Conservation (phyloP, 2,113 vertebrate species). For the Platysternon megacephalum region DNA sequence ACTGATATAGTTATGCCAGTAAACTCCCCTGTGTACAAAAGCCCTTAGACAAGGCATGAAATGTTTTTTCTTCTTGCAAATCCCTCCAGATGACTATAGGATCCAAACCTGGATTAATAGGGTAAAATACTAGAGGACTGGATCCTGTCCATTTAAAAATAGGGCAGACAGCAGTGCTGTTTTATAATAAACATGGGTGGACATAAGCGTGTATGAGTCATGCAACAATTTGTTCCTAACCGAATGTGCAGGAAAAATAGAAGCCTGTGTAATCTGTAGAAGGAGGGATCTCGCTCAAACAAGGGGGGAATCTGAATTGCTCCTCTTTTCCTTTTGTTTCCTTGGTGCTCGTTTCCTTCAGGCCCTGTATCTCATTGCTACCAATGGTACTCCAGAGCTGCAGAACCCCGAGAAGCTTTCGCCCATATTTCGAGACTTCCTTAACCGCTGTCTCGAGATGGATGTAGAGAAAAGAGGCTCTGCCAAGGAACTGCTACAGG, state of each 20-base stretch:
- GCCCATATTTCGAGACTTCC: constrained; percentile 91
- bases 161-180: constrained; percentile 29
- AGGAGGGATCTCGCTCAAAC: not conserved
- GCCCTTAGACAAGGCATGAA: constrained; percentile 44
- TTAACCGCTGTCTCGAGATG: constrained; percentile 97
- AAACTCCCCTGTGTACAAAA: constrained; percentile 20
- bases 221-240: not conserved
- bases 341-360: constrained; percentile 57
- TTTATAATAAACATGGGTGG: not conserved
- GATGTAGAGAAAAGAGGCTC: constrained; percentile 97
- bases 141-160: constrained; percentile 38
- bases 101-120: constrained; percentile 53
- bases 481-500: constrained; percentile 95
- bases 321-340: not conserved
- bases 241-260: not conserved
- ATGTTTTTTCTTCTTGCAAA: constrained; percentile 60
- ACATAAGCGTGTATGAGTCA: constrained; percentile 17
- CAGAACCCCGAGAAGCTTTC: constrained; percentile 97
- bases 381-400: constrained; percentile 95
- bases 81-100: constrained; percentile 42
- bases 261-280: not conserved
- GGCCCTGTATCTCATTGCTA: constrained; percentile 98
- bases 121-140: constrained; percentile 56
- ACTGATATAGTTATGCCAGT: constrained; percentile 40
- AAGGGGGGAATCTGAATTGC: not conserved